These are phyloP conservation scores for Drosophila mayaguana DNA, from an alignment of 2,888 invertebrate genomes.

Conservation along the genomic window DNA sequence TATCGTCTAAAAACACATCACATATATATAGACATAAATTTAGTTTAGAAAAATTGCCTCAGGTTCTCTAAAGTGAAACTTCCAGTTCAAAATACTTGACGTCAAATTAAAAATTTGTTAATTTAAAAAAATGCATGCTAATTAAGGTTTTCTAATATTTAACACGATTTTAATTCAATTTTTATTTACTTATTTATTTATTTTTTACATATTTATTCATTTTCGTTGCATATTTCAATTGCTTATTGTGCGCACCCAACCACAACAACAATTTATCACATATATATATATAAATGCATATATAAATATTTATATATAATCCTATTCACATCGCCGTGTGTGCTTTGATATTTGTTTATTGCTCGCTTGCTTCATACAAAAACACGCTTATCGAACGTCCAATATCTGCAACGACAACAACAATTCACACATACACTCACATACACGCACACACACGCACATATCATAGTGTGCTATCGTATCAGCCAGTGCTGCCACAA, in stretches of 20 bases:
- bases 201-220: conserved; percentile 22
- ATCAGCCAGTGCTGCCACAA: conserved; percentile 81
- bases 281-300: conserved; percentile 4
- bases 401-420: conserved; percentile 36
- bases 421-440: conserved; percentile 1
- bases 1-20: too few species aligned
- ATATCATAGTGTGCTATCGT: conserved; percentile 82
- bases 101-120: too few species aligned
- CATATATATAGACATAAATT: too few species aligned
- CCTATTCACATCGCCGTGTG: conserved; percentile 51
- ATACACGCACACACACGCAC: conserved; percentile 14
- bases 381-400: conserved; percentile 30
- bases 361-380: conserved; percentile 47
- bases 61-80: too few species aligned
- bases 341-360: conserved; percentile 34
- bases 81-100: neutral
- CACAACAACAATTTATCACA: conserved; percentile 29
- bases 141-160: conserved; percentile 8
- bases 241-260: conserved; percentile 44
- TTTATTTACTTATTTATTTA: conserved; percentile 4
- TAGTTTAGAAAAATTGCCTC: neutral
- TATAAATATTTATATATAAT: conserved; percentile 21
- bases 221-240: conserved; percentile 57
- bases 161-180: conserved; percentile 25
- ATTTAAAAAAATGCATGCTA: conserved; percentile 37